Evolutionary conservation across 2,113 vertebrate genomes (phyloP), one percentile per base, ranked within the genome.

Genomic region (Vombatus ursinus): DNA sequence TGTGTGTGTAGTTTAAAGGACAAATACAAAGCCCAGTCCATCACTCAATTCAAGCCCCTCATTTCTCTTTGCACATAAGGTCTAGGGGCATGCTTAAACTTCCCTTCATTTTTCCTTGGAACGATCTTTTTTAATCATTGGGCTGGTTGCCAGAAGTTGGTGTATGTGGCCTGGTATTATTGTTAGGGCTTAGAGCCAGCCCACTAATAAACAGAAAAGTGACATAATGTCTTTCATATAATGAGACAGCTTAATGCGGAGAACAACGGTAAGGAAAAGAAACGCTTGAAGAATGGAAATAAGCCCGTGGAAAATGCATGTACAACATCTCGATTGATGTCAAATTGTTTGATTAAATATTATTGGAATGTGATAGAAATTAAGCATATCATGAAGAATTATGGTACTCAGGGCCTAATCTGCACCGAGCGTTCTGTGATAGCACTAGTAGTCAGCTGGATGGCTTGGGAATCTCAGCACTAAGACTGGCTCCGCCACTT

Each of bases 191-290:
- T 96, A 96, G 96, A 98, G 95, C 95, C 96, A 96, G 90, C 0
- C 84, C 84, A 95, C 91, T 96, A 96, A 97, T 97, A 98, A 98
- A 97, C 93, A 97, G 96, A 97, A 94, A 95, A 96, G 94, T 96
- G 96, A 94, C 96, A 98, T 97, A 68, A 89, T 96, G 95, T 95
- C 93, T 98, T 98, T 98, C 92, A 92, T 97, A 97, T 97, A 97
- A 98, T 91, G 96, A 98, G 89, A 97, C 93, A 96, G 91, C 91
- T 97, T 98, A 97, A 97, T 94, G 97, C 95, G 98, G 97, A 97
- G 91, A 95, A 94, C 90, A n/a, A 24, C 53, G 98, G 97, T 96
- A 98, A 98, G 97, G 96, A 97, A 89, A 96, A 97, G 91, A 52
- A 96, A 95, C 0, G 0, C 91, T 92, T 91, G 24, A 77, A 96